Conservation (phyloP, 1,140 invertebrate species). For the Achatina immaculata region DNA sequence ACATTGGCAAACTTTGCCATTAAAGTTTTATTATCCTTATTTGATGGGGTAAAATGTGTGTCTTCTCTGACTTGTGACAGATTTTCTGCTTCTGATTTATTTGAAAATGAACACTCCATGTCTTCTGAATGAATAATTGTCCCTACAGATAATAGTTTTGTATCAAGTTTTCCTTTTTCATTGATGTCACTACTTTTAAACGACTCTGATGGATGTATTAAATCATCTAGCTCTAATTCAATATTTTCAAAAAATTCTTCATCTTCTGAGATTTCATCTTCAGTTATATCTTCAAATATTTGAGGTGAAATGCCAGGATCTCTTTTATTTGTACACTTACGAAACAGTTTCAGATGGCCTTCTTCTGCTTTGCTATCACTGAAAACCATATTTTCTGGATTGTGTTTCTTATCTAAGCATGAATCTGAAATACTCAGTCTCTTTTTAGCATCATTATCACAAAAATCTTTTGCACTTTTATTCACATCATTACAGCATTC, state of each 20-base stretch:
- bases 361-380: neutral
- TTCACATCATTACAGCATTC: neutral
- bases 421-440: too few relatives aligned
- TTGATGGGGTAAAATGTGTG: too few relatives aligned
- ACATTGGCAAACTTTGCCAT: neutral
- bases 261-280: slow-evolving; percentile 31
- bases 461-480: too few relatives aligned
- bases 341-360: neutral
- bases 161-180: neutral
- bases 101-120: neutral
- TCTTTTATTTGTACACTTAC: neutral
- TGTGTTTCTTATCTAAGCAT: neutral
- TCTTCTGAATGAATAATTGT: neutral
- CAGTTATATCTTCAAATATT: slow-evolving; percentile 40
- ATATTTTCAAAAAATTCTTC: slow-evolving; percentile 34
- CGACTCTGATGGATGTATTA: slow-evolving; percentile 23
- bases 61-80: neutral
- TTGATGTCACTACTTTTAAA: slow-evolving; percentile 4
- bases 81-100: neutral
- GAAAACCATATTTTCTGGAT: neutral
- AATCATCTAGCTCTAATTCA: slow-evolving; percentile 36
- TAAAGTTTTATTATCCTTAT: too few relatives aligned
- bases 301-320: neutral
- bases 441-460: neutral
- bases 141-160: neutral